Percentiles rank a stretch among this genome's conserved stretches.
phyloP scores from a whole-genome alignment of 2,113 vertebrate species.

The Nyctibius bracteatus region DNA sequence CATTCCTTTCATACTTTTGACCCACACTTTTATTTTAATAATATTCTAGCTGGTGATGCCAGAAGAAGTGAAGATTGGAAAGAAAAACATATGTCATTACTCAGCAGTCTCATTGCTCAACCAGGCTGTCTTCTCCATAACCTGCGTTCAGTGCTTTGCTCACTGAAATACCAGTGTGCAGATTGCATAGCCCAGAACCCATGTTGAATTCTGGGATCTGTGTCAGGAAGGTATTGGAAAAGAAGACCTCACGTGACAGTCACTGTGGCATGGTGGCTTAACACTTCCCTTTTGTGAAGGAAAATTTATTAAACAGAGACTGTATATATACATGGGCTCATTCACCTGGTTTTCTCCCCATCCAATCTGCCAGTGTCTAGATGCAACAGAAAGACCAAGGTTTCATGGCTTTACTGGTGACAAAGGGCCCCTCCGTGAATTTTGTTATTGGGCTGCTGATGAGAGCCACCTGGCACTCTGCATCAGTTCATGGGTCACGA shows the following conservation, averaged over 20 bases:
- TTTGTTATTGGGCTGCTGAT: not conserved
- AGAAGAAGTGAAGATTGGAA: not conserved
- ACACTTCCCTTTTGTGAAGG: not conserved
- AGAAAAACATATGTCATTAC: not conserved
- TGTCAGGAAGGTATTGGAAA: not conserved
- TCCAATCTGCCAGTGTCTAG: not conserved
- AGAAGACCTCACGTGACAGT: not conserved
- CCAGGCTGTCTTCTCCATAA: not conserved
- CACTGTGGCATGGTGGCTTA: not conserved
- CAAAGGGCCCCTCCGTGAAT: not conserved
- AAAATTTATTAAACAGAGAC: not conserved
- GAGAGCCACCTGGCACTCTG: not conserved
- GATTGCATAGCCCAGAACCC: not conserved
- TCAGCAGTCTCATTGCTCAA: not conserved
- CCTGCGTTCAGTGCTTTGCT: not conserved
- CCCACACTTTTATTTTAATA: not conserved
- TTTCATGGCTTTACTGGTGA: not conserved
- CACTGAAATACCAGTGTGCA: not conserved
- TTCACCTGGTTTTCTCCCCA: not conserved
- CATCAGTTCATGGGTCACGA: not conserved
- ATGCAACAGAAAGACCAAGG: not conserved
- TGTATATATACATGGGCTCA: not conserved
- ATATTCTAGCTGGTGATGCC: not conserved
- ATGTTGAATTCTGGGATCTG: not conserved
- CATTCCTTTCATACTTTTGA: not conserved